Evolutionary conservation across 2,888 invertebrate species (phyloP).

Genomic region (Drosophila merina): DNA sequence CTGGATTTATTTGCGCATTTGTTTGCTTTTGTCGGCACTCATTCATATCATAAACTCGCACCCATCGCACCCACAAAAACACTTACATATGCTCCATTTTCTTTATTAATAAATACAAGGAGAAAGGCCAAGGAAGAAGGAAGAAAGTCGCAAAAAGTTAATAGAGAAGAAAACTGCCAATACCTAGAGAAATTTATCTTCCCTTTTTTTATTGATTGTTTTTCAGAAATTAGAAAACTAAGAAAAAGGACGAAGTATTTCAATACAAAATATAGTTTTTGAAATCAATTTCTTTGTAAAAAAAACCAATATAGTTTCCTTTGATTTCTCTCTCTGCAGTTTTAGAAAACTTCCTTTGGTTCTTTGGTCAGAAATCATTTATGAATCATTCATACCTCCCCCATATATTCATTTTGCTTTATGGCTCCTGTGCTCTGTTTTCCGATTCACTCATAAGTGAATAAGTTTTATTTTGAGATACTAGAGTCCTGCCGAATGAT

Average conservation of each 20-base stretch:
- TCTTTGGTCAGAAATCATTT: conserved; percentile 30
- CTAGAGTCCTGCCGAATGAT: not conserved
- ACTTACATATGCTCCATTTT: conserved; percentile 43
- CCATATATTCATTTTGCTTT: not conserved
- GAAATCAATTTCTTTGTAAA: too few relatives aligned
- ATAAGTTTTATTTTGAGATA: conserved; percentile 4
- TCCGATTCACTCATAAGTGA: conserved; percentile 23
- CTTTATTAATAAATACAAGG: conserved; percentile 43
- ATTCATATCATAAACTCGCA: conserved; percentile 33
- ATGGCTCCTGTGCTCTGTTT: not conserved
- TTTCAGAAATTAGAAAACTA: not conserved
- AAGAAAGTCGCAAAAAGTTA: not conserved
- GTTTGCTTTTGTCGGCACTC: conserved; percentile 43
- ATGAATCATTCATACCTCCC: conserved; percentile 41
- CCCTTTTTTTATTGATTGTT: too few relatives aligned
- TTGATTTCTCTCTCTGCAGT: not conserved
- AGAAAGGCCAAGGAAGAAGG: not conserved
- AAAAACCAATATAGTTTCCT: not conserved
- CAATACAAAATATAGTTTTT: too few relatives aligned
- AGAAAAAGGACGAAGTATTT: too few relatives aligned
- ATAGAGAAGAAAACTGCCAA: not conserved
- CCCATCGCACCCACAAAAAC: conserved; percentile 5
- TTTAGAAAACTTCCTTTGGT: not conserved
- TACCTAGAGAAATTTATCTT: not conserved
- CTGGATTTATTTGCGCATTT: conserved; percentile 44